Evolutionary conservation across 2,888 invertebrate species (phyloP), one percentile per base, ranked within the genome.

Genomic region (Theristus sp.): DNA sequence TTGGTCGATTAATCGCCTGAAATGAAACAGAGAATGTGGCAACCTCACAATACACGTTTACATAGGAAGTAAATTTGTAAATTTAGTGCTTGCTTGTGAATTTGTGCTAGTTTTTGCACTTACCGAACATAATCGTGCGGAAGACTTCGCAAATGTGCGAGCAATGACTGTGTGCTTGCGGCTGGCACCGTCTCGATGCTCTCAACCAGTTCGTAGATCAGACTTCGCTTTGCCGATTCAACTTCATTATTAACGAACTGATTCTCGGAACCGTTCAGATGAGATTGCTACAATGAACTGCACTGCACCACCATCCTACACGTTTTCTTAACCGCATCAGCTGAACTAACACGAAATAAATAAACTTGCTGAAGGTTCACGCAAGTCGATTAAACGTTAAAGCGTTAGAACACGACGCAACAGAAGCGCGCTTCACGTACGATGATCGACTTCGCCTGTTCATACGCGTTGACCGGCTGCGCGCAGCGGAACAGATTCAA

Each of bases 181-280:
- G 83, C 82, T 0, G 84, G 83, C 20, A 87, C 82, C 61, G 84
- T 85, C 71, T 85, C 84, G 74, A 88, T 87, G 65, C 82, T 79
- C 67, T 85, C 84, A 63, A 90, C 85, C 58, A 87, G 82, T 71
- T 88, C 85, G 75, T 85, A 91, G 64, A 89, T 82, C n/a, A 87
- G 80, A 24, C 88, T 87, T 71, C 87, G 86, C 70, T 83, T 84
- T 0, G 89, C 89, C 0, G 88, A 85, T 67, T 85, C 86, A 67
- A 89, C 81, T 62, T 89, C 78, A 53, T 84, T 82, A 13, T 13
- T 20, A 20, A 13, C 38, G 20, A 38, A 38, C 38, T 38, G 38
- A 20, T 38, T 38, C 38, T 38, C 38, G 38, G 38, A 38, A 20
- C 10, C 38, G 20, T 20, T 13, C 38, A 38, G 38, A 13, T 38